Conservation (phyloP, 2,113 vertebrate species). For the Tonatia bakeri region DNA sequence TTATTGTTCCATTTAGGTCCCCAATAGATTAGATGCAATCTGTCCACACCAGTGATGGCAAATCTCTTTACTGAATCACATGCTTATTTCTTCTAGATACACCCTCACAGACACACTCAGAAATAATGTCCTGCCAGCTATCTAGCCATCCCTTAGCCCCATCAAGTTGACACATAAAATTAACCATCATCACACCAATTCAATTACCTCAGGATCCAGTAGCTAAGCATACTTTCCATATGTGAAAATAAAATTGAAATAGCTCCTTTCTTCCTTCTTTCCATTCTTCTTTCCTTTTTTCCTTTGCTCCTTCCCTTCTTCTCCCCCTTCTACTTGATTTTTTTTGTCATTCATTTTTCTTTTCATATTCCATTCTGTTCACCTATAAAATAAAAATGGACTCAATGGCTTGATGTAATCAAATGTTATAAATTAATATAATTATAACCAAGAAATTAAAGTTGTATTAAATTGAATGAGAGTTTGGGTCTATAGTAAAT, state of each 20-base stretch:
- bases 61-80: background rate
- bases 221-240: background rate
- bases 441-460: background rate
- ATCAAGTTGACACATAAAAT: background rate
- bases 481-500: constrained; percentile 9
- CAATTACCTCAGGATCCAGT: background rate
- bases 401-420: background rate
- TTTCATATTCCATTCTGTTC: background rate
- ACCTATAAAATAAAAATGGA: background rate
- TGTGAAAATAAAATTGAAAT: background rate
- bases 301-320: too few species aligned
- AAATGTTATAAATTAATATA: background rate
- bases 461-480: background rate
- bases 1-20: background rate
- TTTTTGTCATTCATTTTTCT: background rate
- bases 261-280: background rate
- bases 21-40: background rate
- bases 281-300: accelerated
- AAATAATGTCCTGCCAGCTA: background rate
- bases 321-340: background rate
- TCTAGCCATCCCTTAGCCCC: background rate
- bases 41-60: background rate
- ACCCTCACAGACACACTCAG: background rate
- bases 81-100: background rate
- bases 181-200: background rate